A percentile compares a stretch with the other conserved stretches of the same genome.
Evolutionary conservation across 2,113 vertebrate species (phyloP).

Genomic region (Actenoides hombroni): DNA sequence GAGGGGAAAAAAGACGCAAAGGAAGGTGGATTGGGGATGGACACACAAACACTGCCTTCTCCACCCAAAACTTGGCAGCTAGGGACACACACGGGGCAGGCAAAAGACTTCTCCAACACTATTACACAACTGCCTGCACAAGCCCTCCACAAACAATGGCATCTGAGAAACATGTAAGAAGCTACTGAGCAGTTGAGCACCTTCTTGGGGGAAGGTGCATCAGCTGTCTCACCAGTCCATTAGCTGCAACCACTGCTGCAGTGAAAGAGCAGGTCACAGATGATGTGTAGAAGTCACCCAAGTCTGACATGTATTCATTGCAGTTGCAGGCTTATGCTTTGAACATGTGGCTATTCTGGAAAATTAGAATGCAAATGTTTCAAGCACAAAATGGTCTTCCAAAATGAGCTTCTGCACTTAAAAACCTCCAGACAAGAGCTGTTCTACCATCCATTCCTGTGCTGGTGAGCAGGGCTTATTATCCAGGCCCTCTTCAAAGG

Average conservation of each 20-base stretch:
- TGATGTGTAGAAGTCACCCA: background rate
- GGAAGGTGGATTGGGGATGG: background rate
- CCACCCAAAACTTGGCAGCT: background rate
- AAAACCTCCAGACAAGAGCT: background rate
- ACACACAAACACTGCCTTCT: accelerated
- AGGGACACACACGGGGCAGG: background rate
- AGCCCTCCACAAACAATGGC: background rate
- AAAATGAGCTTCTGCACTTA: background rate
- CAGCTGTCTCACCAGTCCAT: background rate
- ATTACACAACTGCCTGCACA: background rate
- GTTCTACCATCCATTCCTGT: background rate
- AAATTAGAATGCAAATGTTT: background rate
- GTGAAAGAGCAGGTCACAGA: background rate
- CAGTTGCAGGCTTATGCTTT: background rate
- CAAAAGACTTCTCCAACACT: background rate
- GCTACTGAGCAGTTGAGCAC: background rate
- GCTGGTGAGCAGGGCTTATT: background rate
- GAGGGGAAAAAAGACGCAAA: background rate
- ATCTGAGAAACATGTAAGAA: background rate
- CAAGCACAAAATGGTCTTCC: background rate
- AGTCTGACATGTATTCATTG: background rate
- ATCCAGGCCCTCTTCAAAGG: background rate
- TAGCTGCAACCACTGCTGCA: background rate
- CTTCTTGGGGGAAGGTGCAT: background rate
- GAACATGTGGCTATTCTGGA: background rate